Percentiles rank a stretch among this genome's conserved stretches.
These are phyloP conservation scores for Scleropages formosus DNA, from an alignment of 2,797 vertebrate genomes.

Conservation along the genomic window DNA sequence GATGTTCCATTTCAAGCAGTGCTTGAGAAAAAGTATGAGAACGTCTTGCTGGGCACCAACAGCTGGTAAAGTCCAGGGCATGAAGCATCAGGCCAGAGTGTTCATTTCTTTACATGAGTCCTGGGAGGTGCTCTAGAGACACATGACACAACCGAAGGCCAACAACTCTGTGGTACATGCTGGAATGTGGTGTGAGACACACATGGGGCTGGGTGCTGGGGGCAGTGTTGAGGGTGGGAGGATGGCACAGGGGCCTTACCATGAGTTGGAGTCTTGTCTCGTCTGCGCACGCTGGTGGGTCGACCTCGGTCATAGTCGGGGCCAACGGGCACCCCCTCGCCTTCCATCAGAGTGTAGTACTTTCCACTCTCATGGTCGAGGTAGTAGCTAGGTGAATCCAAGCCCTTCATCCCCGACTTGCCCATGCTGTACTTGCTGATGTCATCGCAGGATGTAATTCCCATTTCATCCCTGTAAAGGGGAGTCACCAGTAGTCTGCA, in stretches of 20 bases:
- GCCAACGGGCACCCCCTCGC: conserved; percentile 66
- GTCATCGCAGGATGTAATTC: conserved; percentile 85
- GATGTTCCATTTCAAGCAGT: not conserved
- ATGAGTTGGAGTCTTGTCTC: conserved; percentile 86
- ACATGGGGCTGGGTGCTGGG: not conserved
- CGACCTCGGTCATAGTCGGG: conserved; percentile 79
- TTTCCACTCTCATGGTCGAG: conserved; percentile 84
- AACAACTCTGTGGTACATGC: not conserved
- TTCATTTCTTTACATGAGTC: not conserved
- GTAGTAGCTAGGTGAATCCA: conserved; percentile 84
- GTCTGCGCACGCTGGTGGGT: conserved; percentile 76
- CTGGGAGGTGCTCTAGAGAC: not conserved
- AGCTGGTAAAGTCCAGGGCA: not conserved
- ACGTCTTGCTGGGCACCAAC: not conserved
- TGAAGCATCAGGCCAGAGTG: not conserved
- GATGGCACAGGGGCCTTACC: conserved; percentile 61
- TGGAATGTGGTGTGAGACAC: not conserved
- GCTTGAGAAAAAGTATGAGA: not conserved
- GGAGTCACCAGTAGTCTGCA: not conserved
- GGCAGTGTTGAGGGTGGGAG: not conserved
- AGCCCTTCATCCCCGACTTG: conserved; percentile 78
- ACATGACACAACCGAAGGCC: not conserved
- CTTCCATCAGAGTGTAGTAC: conserved; percentile 84
- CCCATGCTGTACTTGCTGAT: conserved; percentile 81
- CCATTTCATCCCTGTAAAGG: conserved; percentile 76